A percentile compares a stretch with the other conserved stretches of the same genome.
Evolutionary conservation across 2,113 vertebrate genomes (phyloP).

Genomic region (Callionymus lyra): DNA sequence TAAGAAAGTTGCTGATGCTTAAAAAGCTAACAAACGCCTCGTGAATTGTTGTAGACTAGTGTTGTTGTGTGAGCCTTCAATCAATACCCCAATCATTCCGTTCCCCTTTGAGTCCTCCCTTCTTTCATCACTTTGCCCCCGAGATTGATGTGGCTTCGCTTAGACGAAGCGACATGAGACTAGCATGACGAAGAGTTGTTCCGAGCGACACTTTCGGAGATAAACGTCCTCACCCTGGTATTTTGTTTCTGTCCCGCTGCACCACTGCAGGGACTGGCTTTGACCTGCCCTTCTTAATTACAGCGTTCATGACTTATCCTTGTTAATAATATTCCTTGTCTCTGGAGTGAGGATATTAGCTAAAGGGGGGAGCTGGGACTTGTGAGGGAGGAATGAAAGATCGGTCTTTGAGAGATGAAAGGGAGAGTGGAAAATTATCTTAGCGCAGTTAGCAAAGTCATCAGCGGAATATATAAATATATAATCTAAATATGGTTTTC

Average conservation of each 20-base stretch:
- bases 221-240: conserved; percentile 20
- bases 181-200: conserved; percentile 24
- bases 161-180: conserved; percentile 10
- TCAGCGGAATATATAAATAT: no score
- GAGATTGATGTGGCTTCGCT: conserved; percentile 2
- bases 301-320: conserved; percentile 51
- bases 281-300: conserved; percentile 52
- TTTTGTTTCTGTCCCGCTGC: conserved; percentile 24
- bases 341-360: conserved; percentile 42
- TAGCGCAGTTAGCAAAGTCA: no score
- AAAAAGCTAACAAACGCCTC: no score
- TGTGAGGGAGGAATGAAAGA: not conserved
- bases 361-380: conserved; percentile 3
- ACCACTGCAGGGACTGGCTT: conserved; percentile 14
- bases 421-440: no score
- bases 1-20: no score
- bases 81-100: conserved; percentile 48
- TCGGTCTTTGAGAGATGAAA: no score
- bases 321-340: conserved; percentile 51
- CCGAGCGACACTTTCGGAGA: conserved; percentile 10
- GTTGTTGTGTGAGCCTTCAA: conserved; percentile 1
- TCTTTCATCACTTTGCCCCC: conserved; percentile 44
- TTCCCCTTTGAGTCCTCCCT: conserved; percentile 20
- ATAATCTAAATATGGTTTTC: no score
- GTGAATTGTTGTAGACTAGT: no score